Evolutionary conservation across 2,113 vertebrate genomes (phyloP).

Genomic region (Ictidomys tridecemlineatus): DNA sequence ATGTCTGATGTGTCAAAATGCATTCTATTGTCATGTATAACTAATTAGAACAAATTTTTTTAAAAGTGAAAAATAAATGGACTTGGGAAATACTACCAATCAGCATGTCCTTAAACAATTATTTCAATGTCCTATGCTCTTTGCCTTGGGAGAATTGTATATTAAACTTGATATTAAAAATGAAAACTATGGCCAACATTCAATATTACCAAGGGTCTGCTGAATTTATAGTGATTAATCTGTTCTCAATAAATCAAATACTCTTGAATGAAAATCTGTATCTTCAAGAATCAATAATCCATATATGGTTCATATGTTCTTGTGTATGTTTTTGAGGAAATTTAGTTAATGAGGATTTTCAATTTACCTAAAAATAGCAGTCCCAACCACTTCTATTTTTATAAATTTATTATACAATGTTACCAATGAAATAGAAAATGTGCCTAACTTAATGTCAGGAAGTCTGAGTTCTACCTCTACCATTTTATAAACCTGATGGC

Average conservation of each 20-base stretch:
- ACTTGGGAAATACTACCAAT: neutral
- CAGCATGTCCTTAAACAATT: neutral
- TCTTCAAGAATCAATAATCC: neutral
- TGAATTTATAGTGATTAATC: neutral
- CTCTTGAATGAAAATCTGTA: neutral
- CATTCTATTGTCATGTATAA: too few species aligned
- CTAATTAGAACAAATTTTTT: too few species aligned
- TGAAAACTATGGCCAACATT: neutral
- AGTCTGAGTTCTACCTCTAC: neutral
- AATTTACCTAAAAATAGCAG: conserved; percentile 10
- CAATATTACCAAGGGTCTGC: neutral
- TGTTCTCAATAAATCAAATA: neutral
- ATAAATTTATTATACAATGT: neutral
- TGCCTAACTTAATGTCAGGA: neutral
- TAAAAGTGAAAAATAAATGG: neutral
- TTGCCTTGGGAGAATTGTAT: neutral
- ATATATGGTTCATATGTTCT: neutral
- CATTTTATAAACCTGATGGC: neutral
- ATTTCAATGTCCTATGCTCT: neutral
- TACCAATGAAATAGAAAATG: neutral
- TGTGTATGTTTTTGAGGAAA: neutral
- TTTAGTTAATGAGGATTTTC: conserved; percentile 14
- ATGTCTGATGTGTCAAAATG: too few species aligned
- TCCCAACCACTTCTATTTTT: neutral
- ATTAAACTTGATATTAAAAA: neutral